Percentiles rank a stretch among this genome's conserved stretches.
These are phyloP conservation scores for Centroberyx gerrardi DNA, from an alignment of 2,797 vertebrate species.

Conservation along the genomic window DNA sequence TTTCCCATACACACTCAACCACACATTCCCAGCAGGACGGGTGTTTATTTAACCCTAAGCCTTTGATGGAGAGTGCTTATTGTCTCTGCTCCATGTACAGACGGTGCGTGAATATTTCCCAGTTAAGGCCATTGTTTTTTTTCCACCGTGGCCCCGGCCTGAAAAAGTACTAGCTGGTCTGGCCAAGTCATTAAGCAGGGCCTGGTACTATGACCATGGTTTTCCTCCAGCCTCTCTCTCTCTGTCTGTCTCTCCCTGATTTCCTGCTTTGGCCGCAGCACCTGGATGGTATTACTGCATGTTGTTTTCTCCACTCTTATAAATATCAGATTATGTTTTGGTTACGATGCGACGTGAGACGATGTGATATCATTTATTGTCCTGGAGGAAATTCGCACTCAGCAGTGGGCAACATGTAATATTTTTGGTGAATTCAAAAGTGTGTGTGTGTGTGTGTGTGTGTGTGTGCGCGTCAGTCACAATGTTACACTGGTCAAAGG, in stretches of 20 bases:
- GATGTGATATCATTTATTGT: too few species aligned
- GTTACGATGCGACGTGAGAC: neutral
- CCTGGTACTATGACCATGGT: conserved; percentile 12
- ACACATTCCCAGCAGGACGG: conserved; percentile 52
- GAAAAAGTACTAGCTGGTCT: conserved; percentile 43
- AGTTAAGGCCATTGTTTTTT: conserved; percentile 68
- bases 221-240: conserved; percentile 40
- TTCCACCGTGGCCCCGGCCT: conserved; percentile 30
- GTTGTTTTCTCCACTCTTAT: conserved; percentile 14
- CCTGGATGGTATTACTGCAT: conserved; percentile 32
- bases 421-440: neutral
- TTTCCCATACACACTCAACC: conserved; percentile 39
- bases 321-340: conserved; percentile 20
- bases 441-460: conserved; percentile 2
- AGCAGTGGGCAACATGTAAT: neutral
- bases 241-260: neutral
- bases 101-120: conserved; percentile 55
- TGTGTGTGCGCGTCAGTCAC: neutral
- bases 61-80: conserved; percentile 65
- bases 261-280: conserved; percentile 46
- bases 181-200: conserved; percentile 65
- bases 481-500: conserved; percentile 7
- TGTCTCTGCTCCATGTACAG: conserved; percentile 57
- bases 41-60: conserved; percentile 71
- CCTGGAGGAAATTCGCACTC: too few species aligned